Evolutionary conservation across 2,888 invertebrate species (phyloP), one percentile per base, ranked within the genome.

Genomic region (Terebella lapidaria): DNA sequence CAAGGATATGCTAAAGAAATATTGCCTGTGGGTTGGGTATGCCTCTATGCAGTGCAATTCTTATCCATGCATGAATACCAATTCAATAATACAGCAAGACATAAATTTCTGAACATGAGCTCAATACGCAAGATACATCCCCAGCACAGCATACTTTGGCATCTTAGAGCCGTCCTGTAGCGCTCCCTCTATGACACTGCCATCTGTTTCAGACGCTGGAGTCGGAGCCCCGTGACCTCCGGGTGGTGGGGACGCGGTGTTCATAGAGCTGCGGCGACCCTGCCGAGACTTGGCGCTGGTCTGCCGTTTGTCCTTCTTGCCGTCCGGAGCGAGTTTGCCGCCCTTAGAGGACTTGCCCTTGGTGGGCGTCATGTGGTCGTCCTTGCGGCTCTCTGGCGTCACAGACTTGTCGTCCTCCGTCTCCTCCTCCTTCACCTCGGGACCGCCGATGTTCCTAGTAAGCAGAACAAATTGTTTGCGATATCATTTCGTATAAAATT

Each of bases 321-420:
- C 28, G 26, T 59, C 42, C 53, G 42, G 2, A 27, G 49, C 54
- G 51, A 27, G 20, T 29, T 52, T 53, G 46, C 51, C 53, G 29
- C 51, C 49, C 30, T 27, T 42, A 24, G 42, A 46, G 35, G 51
- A 52, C 56, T 64, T 65, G 35, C 56, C 54, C 3, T 70, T 69
- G 53, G 72, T 72, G 3, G 73, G 52, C 52, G 52, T 73, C 15
- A 75, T 71, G 20, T 72, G 72, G 15, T 74, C 74, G n/a, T 74
- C 74, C 54, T 72, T 73, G 26, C 66, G 68, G 49, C 58, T 63
- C 56, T 76, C 77, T 15, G 76, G 76, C 3, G 76, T 77, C 3
- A 71, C 70, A 4, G 74, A 70, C 49, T 74, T 76, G 57, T 76
- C 76, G 28, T 79, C 79, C 28, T 78, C 78, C 1, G 63, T 62